phyloP scores from a whole-genome alignment of 2,113 vertebrate species.

The Dermatemys mawii region DNA sequence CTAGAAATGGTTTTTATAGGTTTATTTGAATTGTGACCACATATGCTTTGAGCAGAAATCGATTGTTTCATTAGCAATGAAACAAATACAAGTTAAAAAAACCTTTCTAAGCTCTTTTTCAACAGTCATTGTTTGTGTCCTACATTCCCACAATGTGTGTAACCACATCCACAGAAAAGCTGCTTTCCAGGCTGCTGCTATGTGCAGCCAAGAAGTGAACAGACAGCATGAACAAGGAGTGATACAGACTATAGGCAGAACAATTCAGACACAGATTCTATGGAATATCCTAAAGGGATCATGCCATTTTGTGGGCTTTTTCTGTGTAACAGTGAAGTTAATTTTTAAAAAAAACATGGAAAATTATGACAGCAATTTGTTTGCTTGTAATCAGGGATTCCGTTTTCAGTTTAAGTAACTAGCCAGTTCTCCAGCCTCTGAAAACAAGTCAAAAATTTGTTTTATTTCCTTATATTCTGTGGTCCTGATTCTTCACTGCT shows the following conservation, averaged over 20 bases:
- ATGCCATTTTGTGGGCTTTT: neutral
- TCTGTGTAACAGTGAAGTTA: neutral
- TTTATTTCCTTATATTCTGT: neutral
- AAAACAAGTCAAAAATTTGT: neutral
- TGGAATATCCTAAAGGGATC: neutral
- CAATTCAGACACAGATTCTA: neutral
- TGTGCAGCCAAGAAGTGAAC: neutral
- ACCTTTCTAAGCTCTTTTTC: neutral
- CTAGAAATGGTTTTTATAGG: conserved; percentile 36
- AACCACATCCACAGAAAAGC: neutral
- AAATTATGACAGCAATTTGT: neutral
- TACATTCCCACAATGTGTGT: neutral
- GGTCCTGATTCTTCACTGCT: neutral
- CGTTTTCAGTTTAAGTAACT: neutral
- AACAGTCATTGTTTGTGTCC: neutral
- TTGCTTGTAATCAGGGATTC: neutral
- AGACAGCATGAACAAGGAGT: rapidly evolving
- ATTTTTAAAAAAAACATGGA: rapidly evolving
- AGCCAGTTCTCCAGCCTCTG: too few species aligned
- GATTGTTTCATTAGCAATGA: conserved; percentile 11
- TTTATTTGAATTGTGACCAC: conserved; percentile 42
- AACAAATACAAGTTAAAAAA: neutral
- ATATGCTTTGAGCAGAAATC: conserved; percentile 1
- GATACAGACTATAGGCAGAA: neutral
- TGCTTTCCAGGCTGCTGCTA: neutral